Base-by-base conservation (phyloP, 2,888 invertebrate species). In the Sminthurinus aureus region DNA sequence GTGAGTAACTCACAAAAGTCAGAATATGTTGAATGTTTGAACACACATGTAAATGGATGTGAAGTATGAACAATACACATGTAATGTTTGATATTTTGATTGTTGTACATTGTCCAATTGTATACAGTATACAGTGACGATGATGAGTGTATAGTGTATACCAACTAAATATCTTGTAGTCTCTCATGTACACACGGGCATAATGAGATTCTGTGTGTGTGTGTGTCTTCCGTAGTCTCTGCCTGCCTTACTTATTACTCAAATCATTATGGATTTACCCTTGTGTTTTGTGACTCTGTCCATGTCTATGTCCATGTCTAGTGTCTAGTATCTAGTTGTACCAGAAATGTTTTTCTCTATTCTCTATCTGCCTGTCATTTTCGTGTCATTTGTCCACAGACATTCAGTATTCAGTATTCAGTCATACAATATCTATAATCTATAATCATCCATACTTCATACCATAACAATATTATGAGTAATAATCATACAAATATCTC, bases 101-200 rank as follows among this genome's bases (percentile, higher is more conserved):
- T 81, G 81, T 81, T 81, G 81, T 12, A 38, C 38, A 9, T 24
- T 15, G 24, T 6, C 66, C 20, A 4, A 24, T n/a, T n/a, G n/a
- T n/a, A n/a, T n/a, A n/a, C n/a, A n/a, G n/a, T n/a, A 71, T 0
- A n/a, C 71, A 22, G 52, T 80, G 71, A n/a, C 71, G 15, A 51
- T 80, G 71, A 80, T 80, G 71, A 80, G 80, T 80, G 79, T 74
- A 38, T 71, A 80, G 80, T 80, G 79, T 74, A 38, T 71, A 3
- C 13, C 20, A n/a, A 4, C n/a, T 71, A 13, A 24, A 26, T 12
- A n/a, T 74, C 2, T 38, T 74, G 24, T 74, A 18, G 6, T 75
- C 38, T 50, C 52, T 71, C 0, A 3, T 78, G 66, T 78, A 78
- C 18, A 78, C 18, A 69, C 18, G 38, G 38, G 69, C 24, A 67